Evolutionary conservation across 2,888 invertebrate species (phyloP), one percentile per base, ranked within the genome.

Genomic region (Microdon myrmicae): DNA sequence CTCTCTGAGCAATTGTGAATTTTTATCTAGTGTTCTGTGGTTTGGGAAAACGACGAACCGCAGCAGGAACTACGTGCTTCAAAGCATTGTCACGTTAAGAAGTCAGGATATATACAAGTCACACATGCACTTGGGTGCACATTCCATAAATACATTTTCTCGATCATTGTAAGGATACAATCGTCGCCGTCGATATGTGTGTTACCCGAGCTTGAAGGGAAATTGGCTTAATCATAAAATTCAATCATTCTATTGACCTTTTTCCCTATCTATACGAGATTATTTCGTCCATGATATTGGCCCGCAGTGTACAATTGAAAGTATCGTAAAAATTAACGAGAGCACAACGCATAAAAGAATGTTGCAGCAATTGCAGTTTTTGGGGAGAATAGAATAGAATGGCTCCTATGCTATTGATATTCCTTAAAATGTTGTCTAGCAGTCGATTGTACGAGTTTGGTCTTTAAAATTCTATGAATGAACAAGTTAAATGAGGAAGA

Each of bases 181-280:
- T 14, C 25, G 20, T 14, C 13, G 13, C 13, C 13, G 13, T n/a
- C 3, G 31, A n/a, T n/a, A 25, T 13, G 43, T 56, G 43, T 43
- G 29, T 37, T 58, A 38, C 35, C 59, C 19, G 29, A 19, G 22
- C 38, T 16, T 14, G 49, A 43, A 51, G 37, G 41, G 51, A 64
- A 64, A 64, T 64, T 64, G 64, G 49, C 54, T 68, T 59, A 67
- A 67, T 64, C 68, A 68, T 68, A 64, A 68, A 67, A 68, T 67
- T 64, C 67, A 68, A 68, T 68, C 61, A 68, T 68, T 68, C 55
- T 58, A 67, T 64, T 68, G 68, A 61, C 58, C 67, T 67, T 59
- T 67, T 67, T 60, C 35, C 45, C 26, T 4, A 5, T 7, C 9
- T 17, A 13, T 39, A 16, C 13, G 47, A 26, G 38, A 26, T 23